These are phyloP conservation scores for Thripadectes ignobilis DNA, from an alignment of 2,797 vertebrate genomes.

Conservation along the genomic window DNA sequence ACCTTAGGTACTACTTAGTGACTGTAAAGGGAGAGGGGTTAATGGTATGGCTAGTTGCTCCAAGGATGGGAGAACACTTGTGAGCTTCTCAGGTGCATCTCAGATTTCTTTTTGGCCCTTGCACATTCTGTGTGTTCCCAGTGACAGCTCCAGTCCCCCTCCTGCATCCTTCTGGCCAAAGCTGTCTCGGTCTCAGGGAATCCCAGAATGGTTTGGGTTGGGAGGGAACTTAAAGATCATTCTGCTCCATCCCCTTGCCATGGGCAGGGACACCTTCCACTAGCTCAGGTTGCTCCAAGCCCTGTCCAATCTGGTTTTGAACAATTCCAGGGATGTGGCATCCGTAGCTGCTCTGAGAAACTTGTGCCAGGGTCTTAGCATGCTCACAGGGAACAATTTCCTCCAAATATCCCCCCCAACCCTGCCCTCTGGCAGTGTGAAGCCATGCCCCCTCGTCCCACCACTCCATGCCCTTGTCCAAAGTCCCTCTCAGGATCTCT, in stretches of 20 bases:
- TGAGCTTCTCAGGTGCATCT: background rate
- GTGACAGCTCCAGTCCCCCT: background rate
- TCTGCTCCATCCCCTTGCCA: background rate
- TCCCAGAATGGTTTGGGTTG: background rate
- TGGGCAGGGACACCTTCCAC: background rate
- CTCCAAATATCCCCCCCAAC: background rate
- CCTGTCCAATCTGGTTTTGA: rapidly evolving
- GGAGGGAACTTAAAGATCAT: background rate
- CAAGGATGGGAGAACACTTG: background rate
- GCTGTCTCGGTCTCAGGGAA: background rate
- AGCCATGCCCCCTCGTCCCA: background rate
- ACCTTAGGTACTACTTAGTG: background rate
- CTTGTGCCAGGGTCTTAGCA: rapidly evolving
- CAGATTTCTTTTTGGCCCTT: background rate
- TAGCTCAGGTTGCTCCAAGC: rapidly evolving
- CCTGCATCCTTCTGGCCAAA: background rate
- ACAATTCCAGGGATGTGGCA: background rate
- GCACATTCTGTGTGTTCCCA: background rate
- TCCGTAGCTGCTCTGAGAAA: rapidly evolving
- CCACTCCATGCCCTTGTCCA: background rate
- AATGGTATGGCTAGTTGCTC: background rate
- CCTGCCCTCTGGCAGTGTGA: background rate
- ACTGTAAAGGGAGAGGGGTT: conserved; percentile 15
- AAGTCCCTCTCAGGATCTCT: too few relatives aligned
- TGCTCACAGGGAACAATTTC: background rate